Base-by-base conservation (phyloP, 2,888 invertebrate species). In the Drosophila rellima region DNA sequence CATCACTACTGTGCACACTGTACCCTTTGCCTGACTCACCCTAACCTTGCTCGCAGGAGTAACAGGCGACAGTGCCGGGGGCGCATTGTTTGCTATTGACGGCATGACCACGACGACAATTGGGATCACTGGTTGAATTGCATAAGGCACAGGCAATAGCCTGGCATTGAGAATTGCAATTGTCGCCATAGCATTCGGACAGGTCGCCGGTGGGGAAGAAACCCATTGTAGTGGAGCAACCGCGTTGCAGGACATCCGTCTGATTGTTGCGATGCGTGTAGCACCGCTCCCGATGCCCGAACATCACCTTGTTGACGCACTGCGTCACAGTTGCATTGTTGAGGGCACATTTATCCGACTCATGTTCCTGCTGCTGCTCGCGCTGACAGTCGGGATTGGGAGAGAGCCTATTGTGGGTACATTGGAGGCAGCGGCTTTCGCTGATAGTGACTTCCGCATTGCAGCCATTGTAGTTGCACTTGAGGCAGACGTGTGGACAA, bases 391-490 rank as follows among this genome's bases (percentile, higher is more conserved):
- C 74, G 0, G 76, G 61, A 44, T 89, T 82, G 8, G 88, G 75
- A 0, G 75, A 17, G 1, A 69, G 10, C 0, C 73, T 70, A 18
- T 47, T 78, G 51, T 82, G 84, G 1, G 77, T 79, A 63, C 91
- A 91, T 39, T 83, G 63, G 0, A 86, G 65, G 8, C 91, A 91
- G 17, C 66, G 76, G n/a, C 76, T 70, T 20, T 85, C 79, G 20
- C 51, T 78, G 6, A 91, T 61, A 0, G 90, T 91, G 7, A 51
- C 42, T 61, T 90, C 83, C 3, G 78, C 72, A 31, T 91, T 91
- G 71, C 91, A 91, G 1, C 90, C 90, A 33, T 87, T 80, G 44
- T 84, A 88, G 74, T 91, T 90, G 80, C 91, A 91, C 67, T 90
- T 91, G 17, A 90, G 72, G 66, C 91, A 91, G 0, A 89, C 80